These are phyloP conservation scores for Stictonetta naevosa DNA, from an alignment of 2,113 vertebrate species.

Conservation along the genomic window DNA sequence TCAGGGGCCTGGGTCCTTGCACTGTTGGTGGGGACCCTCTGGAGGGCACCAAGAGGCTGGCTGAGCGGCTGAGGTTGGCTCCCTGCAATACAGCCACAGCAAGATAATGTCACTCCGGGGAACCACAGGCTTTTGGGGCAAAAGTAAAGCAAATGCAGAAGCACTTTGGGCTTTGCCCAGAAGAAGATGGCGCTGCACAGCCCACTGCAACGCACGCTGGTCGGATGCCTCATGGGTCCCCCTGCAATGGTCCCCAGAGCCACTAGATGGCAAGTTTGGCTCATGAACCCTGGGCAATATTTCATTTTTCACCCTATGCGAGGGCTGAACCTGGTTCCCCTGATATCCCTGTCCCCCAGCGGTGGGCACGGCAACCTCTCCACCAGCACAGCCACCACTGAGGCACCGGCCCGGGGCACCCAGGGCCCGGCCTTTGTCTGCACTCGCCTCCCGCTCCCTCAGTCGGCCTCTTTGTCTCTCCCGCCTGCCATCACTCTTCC, in stretches of 20 bases:
- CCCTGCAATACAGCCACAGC: not conserved
- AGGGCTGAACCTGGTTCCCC: not conserved
- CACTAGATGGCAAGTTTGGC: constrained; percentile 68
- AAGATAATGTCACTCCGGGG: not conserved
- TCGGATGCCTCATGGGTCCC: not conserved
- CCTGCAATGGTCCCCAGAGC: constrained; percentile 49
- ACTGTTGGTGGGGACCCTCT: not conserved
- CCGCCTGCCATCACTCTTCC: not conserved
- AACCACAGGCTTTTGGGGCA: not conserved
- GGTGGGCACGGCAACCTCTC: accelerated
- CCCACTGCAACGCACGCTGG: accelerated
- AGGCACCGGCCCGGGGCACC: not conserved
- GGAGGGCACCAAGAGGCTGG: not conserved
- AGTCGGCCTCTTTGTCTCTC: not conserved
- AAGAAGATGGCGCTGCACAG: not conserved
- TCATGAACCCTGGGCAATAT: not conserved
- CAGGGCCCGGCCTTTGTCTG: not conserved
- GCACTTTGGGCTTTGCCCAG: not conserved
- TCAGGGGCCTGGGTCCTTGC: accelerated
- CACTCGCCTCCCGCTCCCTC: not conserved
- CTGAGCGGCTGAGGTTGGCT: not conserved
- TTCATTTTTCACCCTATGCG: accelerated
- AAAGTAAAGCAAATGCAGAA: not conserved
- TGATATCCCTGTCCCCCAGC: not conserved
- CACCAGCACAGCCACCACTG: accelerated